These are phyloP conservation scores for Cephalopterus ornatus DNA, from an alignment of 2,113 vertebrate species.

Conservation along the genomic window DNA sequence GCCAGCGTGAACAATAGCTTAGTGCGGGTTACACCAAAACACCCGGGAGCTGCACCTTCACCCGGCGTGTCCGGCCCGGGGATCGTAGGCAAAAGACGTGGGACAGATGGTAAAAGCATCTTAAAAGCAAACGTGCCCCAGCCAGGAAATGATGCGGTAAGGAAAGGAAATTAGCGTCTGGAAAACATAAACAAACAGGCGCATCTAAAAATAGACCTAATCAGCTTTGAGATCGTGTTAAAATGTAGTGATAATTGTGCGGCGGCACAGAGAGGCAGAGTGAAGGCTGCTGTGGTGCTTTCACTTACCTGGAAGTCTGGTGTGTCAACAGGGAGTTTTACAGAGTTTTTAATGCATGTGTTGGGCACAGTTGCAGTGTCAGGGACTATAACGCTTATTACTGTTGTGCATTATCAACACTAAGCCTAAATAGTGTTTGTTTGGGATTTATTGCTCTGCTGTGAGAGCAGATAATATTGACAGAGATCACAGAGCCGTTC, in stretches of 20 bases:
- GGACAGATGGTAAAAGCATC: background rate
- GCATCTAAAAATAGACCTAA: background rate
- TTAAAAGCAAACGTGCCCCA: background rate
- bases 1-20: background rate
- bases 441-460: background rate
- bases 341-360: background rate
- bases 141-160: background rate
- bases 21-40: background rate
- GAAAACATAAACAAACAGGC: constrained; percentile 9
- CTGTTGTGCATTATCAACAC: background rate
- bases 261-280: background rate
- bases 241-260: background rate
- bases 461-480: background rate
- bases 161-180: background rate
- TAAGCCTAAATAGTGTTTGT: background rate
- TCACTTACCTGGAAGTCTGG: background rate
- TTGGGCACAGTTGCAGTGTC: background rate
- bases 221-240: background rate
- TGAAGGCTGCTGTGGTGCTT: background rate
- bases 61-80: background rate
- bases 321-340: background rate
- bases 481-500: background rate
- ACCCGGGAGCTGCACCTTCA: background rate
- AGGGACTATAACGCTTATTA: background rate
- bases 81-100: background rate